Percentiles rank a stretch among this genome's conserved stretches.
phyloP scores from a whole-genome alignment of 2,888 invertebrate genomes.

The Drosophila prolongata region DNA sequence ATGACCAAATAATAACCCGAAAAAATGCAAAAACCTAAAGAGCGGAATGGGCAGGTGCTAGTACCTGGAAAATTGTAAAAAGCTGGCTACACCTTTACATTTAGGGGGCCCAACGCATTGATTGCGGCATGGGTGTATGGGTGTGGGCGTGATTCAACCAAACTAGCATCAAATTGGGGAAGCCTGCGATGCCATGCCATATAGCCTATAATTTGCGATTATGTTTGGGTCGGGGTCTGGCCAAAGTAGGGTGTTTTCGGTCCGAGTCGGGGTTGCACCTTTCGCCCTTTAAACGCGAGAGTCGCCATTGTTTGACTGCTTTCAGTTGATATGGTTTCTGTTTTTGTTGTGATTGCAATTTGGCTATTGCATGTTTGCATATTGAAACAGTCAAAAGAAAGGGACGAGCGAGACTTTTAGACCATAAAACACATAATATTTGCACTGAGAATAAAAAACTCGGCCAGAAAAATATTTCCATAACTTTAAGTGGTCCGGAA shows the following conservation, averaged over 20 bases:
- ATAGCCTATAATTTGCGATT: slow-evolving; percentile 78
- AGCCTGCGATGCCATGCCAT: slow-evolving; percentile 57
- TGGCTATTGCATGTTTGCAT: slow-evolving; percentile 74
- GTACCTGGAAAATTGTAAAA: slow-evolving; percentile 64
- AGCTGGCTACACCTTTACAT: slow-evolving; percentile 40
- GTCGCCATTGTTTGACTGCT: slow-evolving; percentile 54
- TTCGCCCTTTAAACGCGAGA: slow-evolving; percentile 21
- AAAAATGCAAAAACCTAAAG: slow-evolving; percentile 62
- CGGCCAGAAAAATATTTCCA: too few species aligned
- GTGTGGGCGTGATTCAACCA: slow-evolving; percentile 31
- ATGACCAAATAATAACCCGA: slow-evolving; percentile 76
- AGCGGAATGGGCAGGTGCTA: slow-evolving; percentile 14
- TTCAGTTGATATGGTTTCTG: slow-evolving; percentile 37
- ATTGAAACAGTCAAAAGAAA: slow-evolving; percentile 64
- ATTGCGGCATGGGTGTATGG: slow-evolving; percentile 23
- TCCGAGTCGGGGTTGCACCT: slow-evolving; percentile 24
- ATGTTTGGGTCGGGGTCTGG: slow-evolving; percentile 59
- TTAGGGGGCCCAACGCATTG: slow-evolving; percentile 20
- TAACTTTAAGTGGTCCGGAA: too few species aligned
- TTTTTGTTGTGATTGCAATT: slow-evolving; percentile 67
- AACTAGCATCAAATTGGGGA: slow-evolving; percentile 60
- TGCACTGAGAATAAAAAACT: slow-evolving; percentile 3
- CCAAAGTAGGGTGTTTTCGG: slow-evolving; percentile 18
- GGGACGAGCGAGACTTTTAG: slow-evolving; percentile 22
- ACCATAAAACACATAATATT: slow-evolving; percentile 23